Evolutionary conservation across 2,113 vertebrate species (phyloP).

Genomic region (Tetrao urogallus): DNA sequence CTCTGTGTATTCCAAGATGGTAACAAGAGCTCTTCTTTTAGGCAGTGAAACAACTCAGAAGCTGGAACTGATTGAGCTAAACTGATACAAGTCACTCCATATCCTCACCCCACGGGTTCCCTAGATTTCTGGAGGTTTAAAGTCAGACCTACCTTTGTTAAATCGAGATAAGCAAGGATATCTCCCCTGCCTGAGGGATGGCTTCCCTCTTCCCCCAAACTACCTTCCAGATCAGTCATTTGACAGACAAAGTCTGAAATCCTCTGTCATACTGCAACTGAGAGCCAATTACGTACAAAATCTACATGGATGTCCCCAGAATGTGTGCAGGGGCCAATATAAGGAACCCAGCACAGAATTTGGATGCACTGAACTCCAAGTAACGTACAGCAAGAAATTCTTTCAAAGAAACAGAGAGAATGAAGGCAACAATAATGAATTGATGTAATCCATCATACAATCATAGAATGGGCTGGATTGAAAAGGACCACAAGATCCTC

Average conservation of each 20-base stretch:
- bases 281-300: not conserved
- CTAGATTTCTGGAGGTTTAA: not conserved
- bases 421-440: not conserved
- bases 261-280: not conserved
- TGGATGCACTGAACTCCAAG: not conserved
- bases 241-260: not conserved
- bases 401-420: not conserved
- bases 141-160: not conserved
- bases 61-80: not conserved
- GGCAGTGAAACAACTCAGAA: not conserved
- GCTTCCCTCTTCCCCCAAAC: not conserved
- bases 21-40: not conserved
- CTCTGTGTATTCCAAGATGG: not conserved
- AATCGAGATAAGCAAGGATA: not conserved
- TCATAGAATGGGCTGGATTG: too few species aligned
- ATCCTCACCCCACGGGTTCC: not conserved
- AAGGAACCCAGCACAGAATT: not conserved
- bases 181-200: not conserved
- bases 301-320: not conserved
- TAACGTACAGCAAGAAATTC: accelerated
- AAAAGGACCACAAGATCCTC: too few species aligned
- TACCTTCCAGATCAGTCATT: not conserved
- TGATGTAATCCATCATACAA: not conserved
- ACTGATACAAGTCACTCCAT: not conserved
- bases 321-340: not conserved